Percentiles rank a stretch among this genome's conserved stretches.
Evolutionary conservation across 2,113 vertebrate species (phyloP).

Genomic region (Neodon shergylaensis): DNA sequence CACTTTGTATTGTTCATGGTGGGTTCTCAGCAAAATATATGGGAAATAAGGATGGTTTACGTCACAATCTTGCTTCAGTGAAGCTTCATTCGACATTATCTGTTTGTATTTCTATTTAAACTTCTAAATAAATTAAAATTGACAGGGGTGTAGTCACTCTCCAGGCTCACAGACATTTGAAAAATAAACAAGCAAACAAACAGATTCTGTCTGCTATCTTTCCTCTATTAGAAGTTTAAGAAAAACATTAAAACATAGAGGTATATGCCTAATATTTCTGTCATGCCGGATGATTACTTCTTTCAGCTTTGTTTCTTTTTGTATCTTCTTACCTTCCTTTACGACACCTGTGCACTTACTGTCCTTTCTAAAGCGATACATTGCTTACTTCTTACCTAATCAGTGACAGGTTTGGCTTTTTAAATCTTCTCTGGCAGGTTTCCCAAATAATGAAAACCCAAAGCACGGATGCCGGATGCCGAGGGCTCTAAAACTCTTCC

Average conservation of each 20-base stretch:
- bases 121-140: slow-evolving; percentile 39
- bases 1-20: not conserved
- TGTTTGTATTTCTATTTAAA: slow-evolving; percentile 50
- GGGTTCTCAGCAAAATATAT: slow-evolving; percentile 9
- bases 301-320: not conserved
- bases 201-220: not conserved
- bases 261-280: slow-evolving; percentile 36
- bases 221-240: not conserved
- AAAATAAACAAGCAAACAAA: not conserved
- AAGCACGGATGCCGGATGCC: not conserved
- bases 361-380: not conserved
- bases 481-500: not conserved
- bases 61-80: not conserved
- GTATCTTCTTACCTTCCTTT: not conserved
- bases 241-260: not conserved
- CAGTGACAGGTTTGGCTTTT: not conserved
- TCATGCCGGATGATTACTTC: not conserved
- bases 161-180: not conserved
- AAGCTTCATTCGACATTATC: not conserved
- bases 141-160: not conserved
- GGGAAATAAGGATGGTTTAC: not conserved
- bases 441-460: not conserved
- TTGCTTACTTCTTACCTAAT: not conserved
- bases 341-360: accelerated
- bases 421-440: not conserved